Percentiles rank a stretch among this genome's conserved stretches.
Conservation (phyloP, 2,113 vertebrate species). For the Scomber japonicus region DNA sequence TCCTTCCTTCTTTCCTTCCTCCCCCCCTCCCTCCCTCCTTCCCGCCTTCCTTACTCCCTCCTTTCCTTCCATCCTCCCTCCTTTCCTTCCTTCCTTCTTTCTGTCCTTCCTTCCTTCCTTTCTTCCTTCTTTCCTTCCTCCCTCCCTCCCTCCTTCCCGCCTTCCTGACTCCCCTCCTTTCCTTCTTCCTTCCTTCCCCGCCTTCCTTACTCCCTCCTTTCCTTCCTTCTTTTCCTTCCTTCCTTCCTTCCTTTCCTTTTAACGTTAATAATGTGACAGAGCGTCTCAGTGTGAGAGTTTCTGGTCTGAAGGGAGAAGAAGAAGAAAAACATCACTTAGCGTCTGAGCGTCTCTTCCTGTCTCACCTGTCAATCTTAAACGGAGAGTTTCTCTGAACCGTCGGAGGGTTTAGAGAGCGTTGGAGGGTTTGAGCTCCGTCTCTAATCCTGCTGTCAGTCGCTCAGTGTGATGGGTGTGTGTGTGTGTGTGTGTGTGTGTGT, state of each 20-base stretch:
- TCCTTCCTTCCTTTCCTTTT: not conserved
- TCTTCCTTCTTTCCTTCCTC: too few species aligned
- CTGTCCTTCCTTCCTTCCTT: too few species aligned
- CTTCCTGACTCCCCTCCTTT: not conserved
- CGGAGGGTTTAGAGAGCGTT: not conserved
- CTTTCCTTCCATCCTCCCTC: not conserved
- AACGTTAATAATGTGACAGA: not conserved
- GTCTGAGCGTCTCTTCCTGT: slow-evolving; percentile 25
- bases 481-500: too few species aligned
- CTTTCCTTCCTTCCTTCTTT: not conserved
- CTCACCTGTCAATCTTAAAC: slow-evolving; percentile 56
- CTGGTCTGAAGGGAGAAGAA: not conserved
- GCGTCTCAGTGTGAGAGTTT: not conserved
- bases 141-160: not conserved
- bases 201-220: not conserved
- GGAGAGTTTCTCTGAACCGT: slow-evolving; percentile 27
- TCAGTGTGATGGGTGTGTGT: slow-evolving; percentile 5
- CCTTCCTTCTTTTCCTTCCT: not conserved
- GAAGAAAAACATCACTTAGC: slow-evolving; percentile 11
- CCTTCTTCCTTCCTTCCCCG: too few species aligned
- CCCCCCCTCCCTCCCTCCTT: too few species aligned
- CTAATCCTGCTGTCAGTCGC: slow-evolving; percentile 77
- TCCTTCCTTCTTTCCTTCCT: too few species aligned
- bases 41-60: slow-evolving; percentile 16
- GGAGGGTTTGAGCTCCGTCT: slow-evolving; percentile 20